Evolutionary conservation across 1,140 invertebrate species (phyloP).

Genomic region (Psilanteris sp.): DNA sequence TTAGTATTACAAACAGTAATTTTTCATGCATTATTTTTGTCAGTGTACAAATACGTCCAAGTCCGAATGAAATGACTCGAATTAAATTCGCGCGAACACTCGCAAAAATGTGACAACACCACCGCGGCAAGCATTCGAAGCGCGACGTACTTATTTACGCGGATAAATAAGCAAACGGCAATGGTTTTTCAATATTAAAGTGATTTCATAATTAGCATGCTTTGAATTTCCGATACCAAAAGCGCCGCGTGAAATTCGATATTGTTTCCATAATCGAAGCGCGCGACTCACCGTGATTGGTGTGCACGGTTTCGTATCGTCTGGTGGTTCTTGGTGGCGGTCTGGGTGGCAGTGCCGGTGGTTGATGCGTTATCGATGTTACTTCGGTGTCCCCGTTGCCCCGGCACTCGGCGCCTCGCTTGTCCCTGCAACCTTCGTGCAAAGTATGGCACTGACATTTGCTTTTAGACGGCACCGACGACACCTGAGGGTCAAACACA

Average conservation of each 20-base stretch:
- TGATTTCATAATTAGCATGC: not conserved
- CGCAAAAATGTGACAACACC: no score
- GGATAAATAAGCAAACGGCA: no score
- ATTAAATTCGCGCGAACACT: no score
- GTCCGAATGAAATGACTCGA: no score
- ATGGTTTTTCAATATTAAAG: no score
- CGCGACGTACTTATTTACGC: no score
- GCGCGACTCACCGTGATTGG: slow-evolving; percentile 71
- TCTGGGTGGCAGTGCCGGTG: slow-evolving; percentile 75
- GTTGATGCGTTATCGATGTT: slow-evolving; percentile 75
- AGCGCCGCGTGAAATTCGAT: slow-evolving; percentile 1
- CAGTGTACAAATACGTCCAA: no score
- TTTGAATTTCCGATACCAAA: slow-evolving; percentile 2
- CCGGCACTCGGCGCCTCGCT: slow-evolving; percentile 68
- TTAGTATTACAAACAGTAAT: no score
- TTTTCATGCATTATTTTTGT: no score
- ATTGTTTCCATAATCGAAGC: slow-evolving; percentile 10
- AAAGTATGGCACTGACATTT: slow-evolving; percentile 78
- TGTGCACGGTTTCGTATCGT: slow-evolving; percentile 70
- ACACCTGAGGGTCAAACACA: slow-evolving; percentile 68
- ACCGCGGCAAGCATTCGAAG: no score
- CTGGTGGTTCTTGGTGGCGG: slow-evolving; percentile 75
- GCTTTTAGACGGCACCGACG: slow-evolving; percentile 70
- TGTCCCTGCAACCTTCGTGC: slow-evolving; percentile 68
- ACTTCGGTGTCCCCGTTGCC: slow-evolving; percentile 67